phyloP scores from a whole-genome alignment of 1,140 invertebrate species.

The Nixonia krombeini region DNA sequence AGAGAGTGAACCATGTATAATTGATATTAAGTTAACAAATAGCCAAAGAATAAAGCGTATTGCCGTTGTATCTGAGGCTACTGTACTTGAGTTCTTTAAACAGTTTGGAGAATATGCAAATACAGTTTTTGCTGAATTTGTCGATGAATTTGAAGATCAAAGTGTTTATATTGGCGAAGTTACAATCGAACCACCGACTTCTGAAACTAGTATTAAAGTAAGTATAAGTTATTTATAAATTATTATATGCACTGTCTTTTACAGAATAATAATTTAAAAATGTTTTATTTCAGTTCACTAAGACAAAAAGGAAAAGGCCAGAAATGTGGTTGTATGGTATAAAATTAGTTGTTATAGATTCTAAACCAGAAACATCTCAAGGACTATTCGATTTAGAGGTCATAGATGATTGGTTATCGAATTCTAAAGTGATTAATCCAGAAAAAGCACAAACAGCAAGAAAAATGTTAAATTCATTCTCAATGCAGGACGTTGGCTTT shows the following conservation, averaged over 20 bases:
- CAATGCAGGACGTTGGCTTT: slow-evolving; percentile 15
- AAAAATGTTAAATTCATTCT: slow-evolving; percentile 39
- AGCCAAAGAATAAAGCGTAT: slow-evolving; percentile 59
- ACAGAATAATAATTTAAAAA: slow-evolving; percentile 1
- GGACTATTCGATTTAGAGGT: slow-evolving; percentile 54
- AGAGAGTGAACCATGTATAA: slow-evolving; percentile 52
- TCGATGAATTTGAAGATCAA: slow-evolving; percentile 66
- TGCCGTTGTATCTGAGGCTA: slow-evolving; percentile 64
- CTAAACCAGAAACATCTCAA: slow-evolving; percentile 23
- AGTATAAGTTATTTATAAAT: slow-evolving; percentile 11
- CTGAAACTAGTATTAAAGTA: slow-evolving; percentile 68
- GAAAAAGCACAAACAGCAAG: slow-evolving; percentile 31
- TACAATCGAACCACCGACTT: slow-evolving; percentile 55
- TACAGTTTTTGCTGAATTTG: slow-evolving; percentile 62
- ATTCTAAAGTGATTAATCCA: slow-evolving; percentile 25
- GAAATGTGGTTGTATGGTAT: slow-evolving; percentile 70
- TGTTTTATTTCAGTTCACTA: slow-evolving; percentile 62
- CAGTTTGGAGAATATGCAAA: slow-evolving; percentile 66
- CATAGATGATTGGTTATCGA: slow-evolving; percentile 53
- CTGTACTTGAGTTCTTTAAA: slow-evolving; percentile 69
- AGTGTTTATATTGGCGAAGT: slow-evolving; percentile 60
- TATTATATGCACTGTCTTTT: slow-evolving; percentile 6
- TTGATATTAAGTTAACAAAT: slow-evolving; percentile 61
- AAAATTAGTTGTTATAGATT: slow-evolving; percentile 57
- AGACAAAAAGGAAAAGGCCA: slow-evolving; percentile 59